These are phyloP conservation scores for Pithys albifrons DNA, from an alignment of 2,113 vertebrate genomes.

Conservation along the genomic window DNA sequence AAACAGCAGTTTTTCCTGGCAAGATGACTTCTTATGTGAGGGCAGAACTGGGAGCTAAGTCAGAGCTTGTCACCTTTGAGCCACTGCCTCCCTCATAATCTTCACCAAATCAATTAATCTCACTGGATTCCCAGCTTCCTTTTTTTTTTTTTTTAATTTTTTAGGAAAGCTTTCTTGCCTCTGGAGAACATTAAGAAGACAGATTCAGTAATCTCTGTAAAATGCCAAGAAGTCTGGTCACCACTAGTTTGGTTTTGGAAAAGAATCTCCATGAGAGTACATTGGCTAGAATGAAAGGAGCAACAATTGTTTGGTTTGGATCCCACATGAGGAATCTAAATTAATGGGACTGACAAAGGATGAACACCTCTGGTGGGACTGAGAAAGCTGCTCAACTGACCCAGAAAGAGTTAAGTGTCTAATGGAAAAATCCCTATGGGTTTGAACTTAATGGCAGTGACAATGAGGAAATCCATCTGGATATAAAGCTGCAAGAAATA, in stretches of 20 bases:
- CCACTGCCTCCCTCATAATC: not conserved
- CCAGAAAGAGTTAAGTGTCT: slow-evolving; percentile 9
- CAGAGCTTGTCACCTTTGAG: not conserved
- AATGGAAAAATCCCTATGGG: not conserved
- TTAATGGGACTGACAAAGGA: not conserved
- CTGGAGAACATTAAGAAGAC: not conserved
- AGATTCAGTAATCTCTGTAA: slow-evolving; percentile 10
- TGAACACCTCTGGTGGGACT: not conserved
- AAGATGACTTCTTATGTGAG: not conserved
- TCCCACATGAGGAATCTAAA: not conserved
- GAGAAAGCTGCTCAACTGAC: not conserved
- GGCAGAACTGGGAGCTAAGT: not conserved
- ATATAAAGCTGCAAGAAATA: slow-evolving; percentile 31
- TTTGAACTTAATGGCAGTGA: not conserved
- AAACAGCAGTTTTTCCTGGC: not conserved
- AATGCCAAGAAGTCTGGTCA: not conserved
- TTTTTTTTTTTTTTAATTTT: not conserved
- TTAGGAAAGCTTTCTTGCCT: not conserved
- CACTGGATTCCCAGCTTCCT: not conserved
- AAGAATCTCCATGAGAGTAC: not conserved
- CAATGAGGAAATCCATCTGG: slow-evolving; percentile 28
- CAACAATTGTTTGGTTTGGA: not conserved
- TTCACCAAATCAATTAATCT: not conserved
- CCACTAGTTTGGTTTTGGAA: not conserved
- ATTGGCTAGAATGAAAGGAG: not conserved